Base-by-base conservation (phyloP, 2,113 vertebrate genomes). In the Stigmatopora nigra region DNA sequence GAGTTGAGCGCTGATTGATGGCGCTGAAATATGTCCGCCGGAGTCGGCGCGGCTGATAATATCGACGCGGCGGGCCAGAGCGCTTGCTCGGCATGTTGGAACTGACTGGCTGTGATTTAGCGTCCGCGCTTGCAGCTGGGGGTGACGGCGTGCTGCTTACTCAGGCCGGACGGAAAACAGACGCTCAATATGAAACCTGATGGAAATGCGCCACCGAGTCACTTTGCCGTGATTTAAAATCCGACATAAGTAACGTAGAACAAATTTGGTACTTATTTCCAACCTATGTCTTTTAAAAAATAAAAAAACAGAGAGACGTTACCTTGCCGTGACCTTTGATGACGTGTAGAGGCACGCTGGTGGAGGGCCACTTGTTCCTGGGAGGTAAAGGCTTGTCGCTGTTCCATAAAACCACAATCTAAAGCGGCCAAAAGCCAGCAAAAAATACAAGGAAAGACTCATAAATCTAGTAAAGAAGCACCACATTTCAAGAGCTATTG, bases 391-490 rank as follows among this genome's bases (percentile, higher is more conserved):
- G 88, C 75, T 88, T 92, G 69, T 91, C 90, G 64, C 86, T 91
- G 82, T 89, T 92, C 91, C 91, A 92, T 71, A 92, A 81, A 80
- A 92, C 85, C 74, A 92, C 83, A 52, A 92, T 89, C 91, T 92
- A 71, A 4, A 7, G 15, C n/a, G 63, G 16, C 16, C 13, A 15
- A 35, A 57, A 57, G 8, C 35, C 1, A 57, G 2, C 7, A 15
- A 15, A 19, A 51, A 51, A 51, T 8, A 16, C 7, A n/a, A 51
- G 14, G 14, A 9, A 19, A 52, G 0, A 3, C 8, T 9, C 10
- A 19, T 9, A 22, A 11, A 53, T 53, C 3, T 9, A 11, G 20
- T 2, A 7, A 10, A 41, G 5, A 53, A 19, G n/a, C 10, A 20
- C 20, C 17, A 52, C 4, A 52, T 52, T 17, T 46, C 11, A 14